Evolutionary conservation across 2,888 invertebrate genomes (phyloP).

Genomic region (Drosophila incognita): DNA sequence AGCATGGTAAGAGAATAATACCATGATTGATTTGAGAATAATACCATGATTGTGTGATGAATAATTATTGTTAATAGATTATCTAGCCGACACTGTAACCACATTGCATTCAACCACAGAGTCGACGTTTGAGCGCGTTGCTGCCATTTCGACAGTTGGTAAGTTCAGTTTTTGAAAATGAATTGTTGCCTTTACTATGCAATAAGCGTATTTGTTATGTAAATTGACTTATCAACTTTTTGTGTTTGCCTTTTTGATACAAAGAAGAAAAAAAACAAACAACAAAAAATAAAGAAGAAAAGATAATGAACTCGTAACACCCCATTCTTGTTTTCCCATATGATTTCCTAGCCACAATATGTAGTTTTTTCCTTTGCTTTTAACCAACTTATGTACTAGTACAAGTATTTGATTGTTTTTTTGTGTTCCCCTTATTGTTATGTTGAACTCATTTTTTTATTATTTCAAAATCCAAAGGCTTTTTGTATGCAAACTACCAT

Average conservation of each 20-base stretch:
- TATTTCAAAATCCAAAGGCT: conserved; percentile 74
- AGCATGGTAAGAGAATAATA: conserved; percentile 52
- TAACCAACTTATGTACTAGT: conserved; percentile 29
- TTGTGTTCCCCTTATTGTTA: conserved; percentile 35
- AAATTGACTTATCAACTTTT: conserved; percentile 65
- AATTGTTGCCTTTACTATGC: conserved; percentile 48
- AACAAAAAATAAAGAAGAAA: conserved; percentile 4
- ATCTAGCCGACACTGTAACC: conserved; percentile 77
- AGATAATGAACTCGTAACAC: conserved; percentile 50
- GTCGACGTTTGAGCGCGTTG: conserved; percentile 79
- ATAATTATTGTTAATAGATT: conserved; percentile 55
- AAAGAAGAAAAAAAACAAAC: too few species aligned
- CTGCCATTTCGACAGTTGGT: conserved; percentile 82
- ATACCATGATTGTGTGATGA: not conserved
- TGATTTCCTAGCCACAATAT: conserved; percentile 53
- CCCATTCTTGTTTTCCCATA: conserved; percentile 49
- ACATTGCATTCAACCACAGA: conserved; percentile 81
- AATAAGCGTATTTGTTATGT: conserved; percentile 74
- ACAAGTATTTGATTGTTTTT: conserved; percentile 33
- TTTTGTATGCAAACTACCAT: conserved; percentile 81
- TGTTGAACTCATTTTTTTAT: conserved; percentile 34
- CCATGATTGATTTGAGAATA: not conserved
- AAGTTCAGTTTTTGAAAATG: conserved; percentile 60
- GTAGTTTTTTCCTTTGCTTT: conserved; percentile 59
- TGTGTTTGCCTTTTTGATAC: conserved; percentile 68